Conservation (phyloP, 2,888 invertebrate genomes). For the Unio delphinus region DNA sequence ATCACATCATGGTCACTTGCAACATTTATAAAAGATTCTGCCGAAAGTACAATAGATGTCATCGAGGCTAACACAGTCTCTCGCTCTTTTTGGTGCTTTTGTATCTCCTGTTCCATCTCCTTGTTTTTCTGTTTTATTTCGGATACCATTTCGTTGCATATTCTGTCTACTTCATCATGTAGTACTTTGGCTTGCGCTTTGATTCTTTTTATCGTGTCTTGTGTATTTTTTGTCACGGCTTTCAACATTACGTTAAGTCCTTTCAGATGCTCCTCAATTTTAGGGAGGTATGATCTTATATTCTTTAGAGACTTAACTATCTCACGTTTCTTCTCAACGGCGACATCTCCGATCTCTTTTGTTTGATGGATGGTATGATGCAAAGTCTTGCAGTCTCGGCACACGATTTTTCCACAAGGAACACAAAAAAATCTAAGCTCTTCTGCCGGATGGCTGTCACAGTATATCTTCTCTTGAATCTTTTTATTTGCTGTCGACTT, state of each 20-base stretch:
- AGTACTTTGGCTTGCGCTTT: conserved; percentile 29
- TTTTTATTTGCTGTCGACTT: conserved; percentile 29
- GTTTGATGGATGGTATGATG: conserved; percentile 35
- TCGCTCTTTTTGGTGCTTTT: conserved; percentile 25
- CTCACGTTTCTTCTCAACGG: conserved; percentile 26
- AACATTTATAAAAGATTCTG: conserved; percentile 34
- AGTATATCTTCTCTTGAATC: conserved; percentile 36
- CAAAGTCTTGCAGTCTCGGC: conserved; percentile 34
- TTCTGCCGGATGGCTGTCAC: conserved; percentile 26
- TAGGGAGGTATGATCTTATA: conserved; percentile 27
- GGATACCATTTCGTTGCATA: conserved; percentile 32
- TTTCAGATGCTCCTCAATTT: conserved; percentile 25
- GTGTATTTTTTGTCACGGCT: conserved; percentile 31
- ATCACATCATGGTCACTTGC: conserved; percentile 39
- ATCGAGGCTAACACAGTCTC: conserved; percentile 32
- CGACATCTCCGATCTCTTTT: conserved; percentile 30
- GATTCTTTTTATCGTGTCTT: conserved; percentile 34
- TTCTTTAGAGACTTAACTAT: conserved; percentile 25
- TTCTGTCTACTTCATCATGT: conserved; percentile 34
- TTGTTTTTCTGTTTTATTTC: conserved; percentile 39
- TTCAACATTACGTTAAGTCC: conserved; percentile 26
- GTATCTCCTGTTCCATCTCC: conserved; percentile 30
- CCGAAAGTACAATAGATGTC: conserved; percentile 33
- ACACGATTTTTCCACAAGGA: conserved; percentile 37
- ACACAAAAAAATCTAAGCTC: conserved; percentile 35